These are phyloP conservation scores for Leucophenga maculata DNA, from an alignment of 2,888 invertebrate genomes.

Conservation along the genomic window DNA sequence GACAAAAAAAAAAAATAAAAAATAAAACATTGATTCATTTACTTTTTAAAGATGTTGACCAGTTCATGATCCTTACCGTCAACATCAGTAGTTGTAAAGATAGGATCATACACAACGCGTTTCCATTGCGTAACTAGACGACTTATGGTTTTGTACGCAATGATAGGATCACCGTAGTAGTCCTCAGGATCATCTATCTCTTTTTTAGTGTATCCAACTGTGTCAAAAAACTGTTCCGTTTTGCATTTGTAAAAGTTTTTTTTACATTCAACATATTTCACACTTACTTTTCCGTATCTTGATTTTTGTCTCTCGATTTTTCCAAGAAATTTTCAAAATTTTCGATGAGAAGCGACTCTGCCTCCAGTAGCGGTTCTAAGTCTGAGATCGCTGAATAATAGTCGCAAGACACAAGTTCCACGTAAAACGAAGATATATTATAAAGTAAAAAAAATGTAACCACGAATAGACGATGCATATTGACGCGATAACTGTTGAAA, in stretches of 20 bases:
- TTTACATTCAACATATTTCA: not conserved
- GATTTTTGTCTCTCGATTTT: conserved; percentile 25
- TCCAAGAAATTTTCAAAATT: conserved; percentile 37
- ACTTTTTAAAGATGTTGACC: too few species aligned
- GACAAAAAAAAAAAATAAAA: not conserved
- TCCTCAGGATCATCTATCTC: conserved; percentile 26
- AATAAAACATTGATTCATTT: not conserved
- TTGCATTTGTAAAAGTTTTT: not conserved
- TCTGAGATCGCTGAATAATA: conserved; percentile 42
- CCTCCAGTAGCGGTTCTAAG: conserved; percentile 35
- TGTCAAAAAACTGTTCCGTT: conserved; percentile 32
- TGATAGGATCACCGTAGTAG: conserved; percentile 53
- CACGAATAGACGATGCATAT: too few species aligned
- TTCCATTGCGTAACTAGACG: conserved; percentile 55
- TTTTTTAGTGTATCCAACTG: conserved; percentile 27
- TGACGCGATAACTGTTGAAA: too few species aligned
- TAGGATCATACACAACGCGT: conserved; percentile 42
- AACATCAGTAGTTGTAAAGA: conserved; percentile 21
- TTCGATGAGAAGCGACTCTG: conserved; percentile 33
- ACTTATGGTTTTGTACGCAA: conserved; percentile 47
- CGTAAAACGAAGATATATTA: not conserved
- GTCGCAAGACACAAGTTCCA: conserved; percentile 24
- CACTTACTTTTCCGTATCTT: conserved; percentile 33
- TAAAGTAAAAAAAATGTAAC: not conserved
- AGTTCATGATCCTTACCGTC: too few species aligned